Base-by-base conservation (phyloP, 1,140 invertebrate species). In the Theocolax elegans region DNA sequence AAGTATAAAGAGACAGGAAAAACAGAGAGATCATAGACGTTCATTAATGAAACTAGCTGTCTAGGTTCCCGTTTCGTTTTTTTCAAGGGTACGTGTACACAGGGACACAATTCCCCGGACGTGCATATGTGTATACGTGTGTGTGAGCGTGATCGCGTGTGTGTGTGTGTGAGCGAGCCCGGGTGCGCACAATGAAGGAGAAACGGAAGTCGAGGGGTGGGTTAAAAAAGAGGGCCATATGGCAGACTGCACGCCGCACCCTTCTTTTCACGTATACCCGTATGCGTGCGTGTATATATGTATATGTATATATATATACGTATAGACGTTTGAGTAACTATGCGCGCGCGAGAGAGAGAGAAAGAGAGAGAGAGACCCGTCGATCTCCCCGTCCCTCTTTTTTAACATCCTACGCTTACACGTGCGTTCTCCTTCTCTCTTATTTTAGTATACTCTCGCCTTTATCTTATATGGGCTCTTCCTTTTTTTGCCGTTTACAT, bases 221-320 rank as follows among this genome's bases (percentile, higher is more conserved):
- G 23, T 56, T 31, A 44, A 68, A 67, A 67, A 67, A 67, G 48
- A 60, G 67, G 67, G 58, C 67, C 67, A 69, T 69, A 69, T 69
- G 59, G 59, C 59, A 8, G 48, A 54, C 15, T n/a, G 10, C n/a
- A 17, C 25, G 40, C 38, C 51, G 62, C 62, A 42, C 62, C 62
- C 62, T 65, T 65, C 62, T 49, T 51, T 51, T 64, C 21, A 21
- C 19, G 31, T 35, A 6, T 15, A 46, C 13, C 6, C 4, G 15
- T 15, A 19, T 15, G 29, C 17, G 49, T 58, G 53, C 31, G 31
- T n/a, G n/a, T n/a, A n/a, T n/a, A n/a, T 51, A 54, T 54, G 51
- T 27, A n/a, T 13, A 44, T n/a, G 42, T 44, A n/a, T 44, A 3
- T n/a, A n/a, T 44, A 15, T 9, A 44, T 44, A n/a, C 42, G 42